Conservation (phyloP, 2,113 vertebrate genomes). For the Petroica traversi region DNA sequence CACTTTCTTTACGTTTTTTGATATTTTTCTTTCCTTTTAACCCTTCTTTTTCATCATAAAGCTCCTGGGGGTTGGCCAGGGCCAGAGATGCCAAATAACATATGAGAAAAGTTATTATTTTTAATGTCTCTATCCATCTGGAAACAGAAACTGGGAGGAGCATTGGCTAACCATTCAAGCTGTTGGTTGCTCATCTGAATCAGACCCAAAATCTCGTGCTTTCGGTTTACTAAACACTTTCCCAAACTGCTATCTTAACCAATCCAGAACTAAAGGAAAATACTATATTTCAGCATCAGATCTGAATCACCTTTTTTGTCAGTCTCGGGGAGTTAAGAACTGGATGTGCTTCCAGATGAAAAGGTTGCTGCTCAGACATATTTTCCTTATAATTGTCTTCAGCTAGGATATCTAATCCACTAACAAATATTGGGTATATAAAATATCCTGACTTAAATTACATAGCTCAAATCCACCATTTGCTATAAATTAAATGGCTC, state of each 20-base stretch:
- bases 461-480: background rate
- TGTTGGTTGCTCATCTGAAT: constrained; percentile 2
- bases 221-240: background rate
- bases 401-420: background rate
- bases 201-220: background rate
- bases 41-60: background rate
- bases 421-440: background rate
- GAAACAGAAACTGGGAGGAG: background rate
- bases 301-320: background rate
- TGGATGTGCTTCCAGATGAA: background rate
- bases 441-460: background rate
- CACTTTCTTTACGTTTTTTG: background rate
- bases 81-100: background rate
- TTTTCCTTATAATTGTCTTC: background rate
- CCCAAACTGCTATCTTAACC: background rate
- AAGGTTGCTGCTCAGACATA: background rate
- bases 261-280: background rate
- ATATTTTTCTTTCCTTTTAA: background rate
- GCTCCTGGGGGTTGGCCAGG: background rate
- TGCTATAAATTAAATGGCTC: background rate
- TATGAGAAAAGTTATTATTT: background rate
- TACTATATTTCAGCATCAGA: background rate
- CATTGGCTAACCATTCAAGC: background rate
- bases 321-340: background rate
- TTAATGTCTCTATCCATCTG: constrained; percentile 14